phyloP scores from a whole-genome alignment of 2,797 vertebrate species.

The Sarcophilus harrisii region DNA sequence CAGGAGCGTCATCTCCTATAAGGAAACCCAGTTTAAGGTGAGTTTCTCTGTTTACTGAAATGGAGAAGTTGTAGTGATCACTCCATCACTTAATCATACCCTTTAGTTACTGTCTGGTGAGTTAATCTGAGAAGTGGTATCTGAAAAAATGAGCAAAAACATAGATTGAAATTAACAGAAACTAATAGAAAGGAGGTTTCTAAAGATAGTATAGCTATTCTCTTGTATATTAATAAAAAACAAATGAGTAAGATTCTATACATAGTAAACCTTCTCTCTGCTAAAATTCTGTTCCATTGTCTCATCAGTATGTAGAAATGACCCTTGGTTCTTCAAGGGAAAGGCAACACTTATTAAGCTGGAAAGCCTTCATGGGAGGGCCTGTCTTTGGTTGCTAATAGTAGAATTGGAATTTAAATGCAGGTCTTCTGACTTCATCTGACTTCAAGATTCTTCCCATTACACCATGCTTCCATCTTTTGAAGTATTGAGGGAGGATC shows the following conservation, averaged over 20 bases:
- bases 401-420: neutral
- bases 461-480: neutral
- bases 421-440: neutral
- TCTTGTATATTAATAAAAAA: slow-evolving; percentile 29
- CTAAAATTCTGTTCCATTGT: neutral
- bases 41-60: neutral
- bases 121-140: neutral
- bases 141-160: neutral
- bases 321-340: neutral
- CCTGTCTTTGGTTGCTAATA: neutral
- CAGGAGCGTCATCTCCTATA: neutral
- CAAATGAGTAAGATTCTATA: neutral
- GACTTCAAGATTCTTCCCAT: neutral
- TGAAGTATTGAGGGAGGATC: neutral
- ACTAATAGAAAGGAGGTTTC: slow-evolving; percentile 3
- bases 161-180: neutral
- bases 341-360: neutral
- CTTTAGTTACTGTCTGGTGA: neutral
- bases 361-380: neutral
- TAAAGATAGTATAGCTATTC: neutral
- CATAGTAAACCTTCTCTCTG: neutral
- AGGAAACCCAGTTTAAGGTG: neutral
- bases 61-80: neutral
- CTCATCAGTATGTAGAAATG: neutral
- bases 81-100: neutral